phyloP scores from a whole-genome alignment of 2,113 vertebrate genomes.

The Oncorhynchus nerka region DNA sequence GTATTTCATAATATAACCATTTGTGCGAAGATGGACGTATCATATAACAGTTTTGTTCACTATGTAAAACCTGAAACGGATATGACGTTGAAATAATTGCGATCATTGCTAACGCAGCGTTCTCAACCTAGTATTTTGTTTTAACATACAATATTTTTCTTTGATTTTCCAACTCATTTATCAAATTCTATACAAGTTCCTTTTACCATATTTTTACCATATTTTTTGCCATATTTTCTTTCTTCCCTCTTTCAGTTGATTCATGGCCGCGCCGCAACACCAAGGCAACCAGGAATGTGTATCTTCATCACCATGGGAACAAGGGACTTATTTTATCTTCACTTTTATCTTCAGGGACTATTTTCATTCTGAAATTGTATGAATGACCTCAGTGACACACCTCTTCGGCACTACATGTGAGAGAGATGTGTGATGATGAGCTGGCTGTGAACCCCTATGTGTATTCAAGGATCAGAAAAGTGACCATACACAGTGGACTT shows the following conservation, averaged over 20 bases:
- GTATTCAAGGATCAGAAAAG: conserved; percentile 50
- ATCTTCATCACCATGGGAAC: conserved; percentile 82
- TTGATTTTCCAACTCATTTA: conserved; percentile 29
- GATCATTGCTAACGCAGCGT: not conserved
- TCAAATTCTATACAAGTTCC: conserved; percentile 28
- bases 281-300: conserved; percentile 83
- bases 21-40: not conserved
- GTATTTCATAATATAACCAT: not conserved
- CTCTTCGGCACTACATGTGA: conserved; percentile 40
- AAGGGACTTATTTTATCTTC: conserved; percentile 63
- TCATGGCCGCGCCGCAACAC: conserved; percentile 70
- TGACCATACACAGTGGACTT: conserved; percentile 50
- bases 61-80: not conserved
- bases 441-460: conserved; percentile 43
- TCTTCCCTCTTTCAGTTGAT: conserved; percentile 84
- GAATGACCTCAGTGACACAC: conserved; percentile 74
- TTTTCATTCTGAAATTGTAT: conserved; percentile 77
- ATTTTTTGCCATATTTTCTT: conserved; percentile 70
- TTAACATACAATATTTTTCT: conserved; percentile 10
- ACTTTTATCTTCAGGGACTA: conserved; percentile 26
- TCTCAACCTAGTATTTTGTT: conserved; percentile 21
- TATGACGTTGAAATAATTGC: not conserved
- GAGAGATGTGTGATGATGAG: conserved; percentile 40
- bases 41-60: not conserved
- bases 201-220: conserved; percentile 55